These are phyloP conservation scores for Thalassophryne amazonica DNA, from an alignment of 2,797 vertebrate genomes.

Conservation along the genomic window DNA sequence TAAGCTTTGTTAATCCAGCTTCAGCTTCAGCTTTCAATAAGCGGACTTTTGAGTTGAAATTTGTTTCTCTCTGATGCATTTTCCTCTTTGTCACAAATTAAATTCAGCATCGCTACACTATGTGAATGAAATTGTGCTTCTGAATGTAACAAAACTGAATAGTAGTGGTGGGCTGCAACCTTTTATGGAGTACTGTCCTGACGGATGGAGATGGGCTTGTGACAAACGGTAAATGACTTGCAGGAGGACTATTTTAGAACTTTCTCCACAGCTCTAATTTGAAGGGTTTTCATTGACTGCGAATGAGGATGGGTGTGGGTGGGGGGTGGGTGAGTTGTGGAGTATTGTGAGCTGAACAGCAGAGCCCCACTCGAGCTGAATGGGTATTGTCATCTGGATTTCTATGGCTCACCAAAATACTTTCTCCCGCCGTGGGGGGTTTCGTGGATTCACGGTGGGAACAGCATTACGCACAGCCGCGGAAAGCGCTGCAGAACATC, in stretches of 20 bases:
- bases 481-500: background rate
- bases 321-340: conserved; percentile 26
- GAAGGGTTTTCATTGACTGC: conserved; percentile 55
- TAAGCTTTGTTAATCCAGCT: conserved; percentile 71
- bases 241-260: conserved; percentile 50
- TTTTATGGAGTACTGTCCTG: conserved; percentile 5
- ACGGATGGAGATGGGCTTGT: conserved; percentile 17
- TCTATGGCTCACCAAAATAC: conserved; percentile 77
- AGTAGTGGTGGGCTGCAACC: conserved; percentile 2
- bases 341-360: conserved; percentile 73
- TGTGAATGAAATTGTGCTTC: background rate
- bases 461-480: conserved; percentile 41
- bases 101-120: background rate
- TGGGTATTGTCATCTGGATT: conserved; percentile 80
- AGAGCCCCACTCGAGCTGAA: conserved; percentile 72
- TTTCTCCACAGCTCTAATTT: conserved; percentile 56
- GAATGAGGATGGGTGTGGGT: conserved; percentile 22
- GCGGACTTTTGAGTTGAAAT: conserved; percentile 14
- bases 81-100: background rate
- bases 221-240: conserved; percentile 35
- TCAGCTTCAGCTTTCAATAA: conserved; percentile 33
- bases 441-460: conserved; percentile 61
- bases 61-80: background rate
- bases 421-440: conserved; percentile 70
- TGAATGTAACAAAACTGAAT: conserved; percentile 16